Evolutionary conservation across 2,888 invertebrate genomes (phyloP).

Genomic region (Melinopterus prodromus): DNA sequence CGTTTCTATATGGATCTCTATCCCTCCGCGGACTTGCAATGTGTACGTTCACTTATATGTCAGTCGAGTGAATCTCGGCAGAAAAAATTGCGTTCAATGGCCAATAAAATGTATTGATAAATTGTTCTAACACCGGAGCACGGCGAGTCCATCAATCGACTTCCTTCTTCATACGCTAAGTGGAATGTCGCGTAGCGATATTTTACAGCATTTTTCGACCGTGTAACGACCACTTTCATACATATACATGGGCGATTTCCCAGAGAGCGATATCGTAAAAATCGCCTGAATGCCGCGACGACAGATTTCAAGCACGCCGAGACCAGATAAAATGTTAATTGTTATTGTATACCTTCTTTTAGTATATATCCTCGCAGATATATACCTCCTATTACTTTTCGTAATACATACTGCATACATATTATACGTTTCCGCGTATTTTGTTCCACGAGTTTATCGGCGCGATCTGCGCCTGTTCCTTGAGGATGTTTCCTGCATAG

Average conservation of each 20-base stretch:
- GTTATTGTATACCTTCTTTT: slow-evolving; percentile 4
- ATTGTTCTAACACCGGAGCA: background rate
- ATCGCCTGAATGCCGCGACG: background rate
- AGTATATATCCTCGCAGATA: background rate
- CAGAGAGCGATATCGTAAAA: background rate
- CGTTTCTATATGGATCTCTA: background rate
- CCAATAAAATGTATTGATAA: slow-evolving; percentile 4
- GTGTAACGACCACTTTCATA: slow-evolving; percentile 4
- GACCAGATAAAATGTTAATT: background rate
- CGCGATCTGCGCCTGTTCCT: background rate
- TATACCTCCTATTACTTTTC: background rate
- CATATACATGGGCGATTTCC: background rate
- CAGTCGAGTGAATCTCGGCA: background rate
- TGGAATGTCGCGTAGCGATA: background rate
- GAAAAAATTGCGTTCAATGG: background rate
- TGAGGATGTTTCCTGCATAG: background rate
- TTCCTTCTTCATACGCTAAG: slow-evolving; percentile 4
- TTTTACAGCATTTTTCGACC: slow-evolving; percentile 4
- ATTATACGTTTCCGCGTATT: background rate
- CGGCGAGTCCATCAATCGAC: background rate
- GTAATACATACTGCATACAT: background rate
- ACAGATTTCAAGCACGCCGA: background rate
- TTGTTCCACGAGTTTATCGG: background rate
- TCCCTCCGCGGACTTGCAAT: background rate
- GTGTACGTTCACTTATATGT: background rate